Percentiles rank a stretch among this genome's conserved stretches.
These are phyloP conservation scores for Penaeus vannamei DNA, from an alignment of 1,140 invertebrate genomes.

Conservation along the genomic window DNA sequence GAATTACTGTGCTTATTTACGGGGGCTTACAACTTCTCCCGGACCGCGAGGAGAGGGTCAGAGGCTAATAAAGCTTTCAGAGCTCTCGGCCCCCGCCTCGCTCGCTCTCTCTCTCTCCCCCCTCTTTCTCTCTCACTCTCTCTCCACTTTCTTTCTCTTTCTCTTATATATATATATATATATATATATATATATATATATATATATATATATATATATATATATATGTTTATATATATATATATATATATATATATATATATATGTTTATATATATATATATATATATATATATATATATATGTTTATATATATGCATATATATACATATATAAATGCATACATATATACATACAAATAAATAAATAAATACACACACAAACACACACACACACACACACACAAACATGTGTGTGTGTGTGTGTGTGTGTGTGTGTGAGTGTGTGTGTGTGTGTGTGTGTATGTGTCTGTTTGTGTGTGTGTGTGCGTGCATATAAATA, in stretches of 20 bases:
- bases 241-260: constrained; percentile 28
- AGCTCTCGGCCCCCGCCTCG: no score
- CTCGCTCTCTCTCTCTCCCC: no score
- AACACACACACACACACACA: background rate
- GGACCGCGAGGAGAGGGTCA: no score
- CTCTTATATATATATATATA: background rate
- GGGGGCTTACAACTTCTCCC: no score
- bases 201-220: background rate
- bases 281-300: constrained; percentile 6
- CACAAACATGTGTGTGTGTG: background rate
- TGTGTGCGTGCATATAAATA: background rate
- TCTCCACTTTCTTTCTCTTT: no score
- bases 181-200: constrained; percentile 11
- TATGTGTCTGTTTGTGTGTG: background rate
- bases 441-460: background rate
- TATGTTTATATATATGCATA: constrained; percentile 17
- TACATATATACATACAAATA: background rate
- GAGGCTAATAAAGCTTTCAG: no score
- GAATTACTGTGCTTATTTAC: no score
- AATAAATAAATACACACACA: background rate
- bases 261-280: constrained; percentile 18
- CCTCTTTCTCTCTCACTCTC: no score
- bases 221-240: constrained; percentile 11
- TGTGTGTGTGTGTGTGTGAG: no score
- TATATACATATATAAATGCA: no score